Conservation (phyloP, 2,113 vertebrate genomes). For the Siniperca chuatsi region DNA sequence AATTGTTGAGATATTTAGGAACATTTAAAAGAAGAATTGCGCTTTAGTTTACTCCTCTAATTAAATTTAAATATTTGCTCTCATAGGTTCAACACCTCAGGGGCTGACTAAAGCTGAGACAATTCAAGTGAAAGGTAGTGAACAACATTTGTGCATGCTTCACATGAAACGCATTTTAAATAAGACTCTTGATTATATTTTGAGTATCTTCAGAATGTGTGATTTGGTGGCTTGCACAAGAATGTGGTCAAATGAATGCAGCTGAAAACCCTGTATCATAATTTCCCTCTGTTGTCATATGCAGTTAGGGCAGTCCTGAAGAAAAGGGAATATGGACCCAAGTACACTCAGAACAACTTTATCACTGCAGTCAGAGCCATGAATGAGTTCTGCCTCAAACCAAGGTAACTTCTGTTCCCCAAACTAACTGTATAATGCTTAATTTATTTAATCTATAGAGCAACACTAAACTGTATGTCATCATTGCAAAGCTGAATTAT, state of each 20-base stretch:
- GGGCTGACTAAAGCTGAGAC: slow-evolving; percentile 74
- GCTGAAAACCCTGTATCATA: not conserved
- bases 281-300: slow-evolving; percentile 5
- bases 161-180: not conserved
- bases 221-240: not conserved
- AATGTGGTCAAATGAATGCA: not conserved
- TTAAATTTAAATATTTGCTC: not conserved
- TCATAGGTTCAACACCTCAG: slow-evolving; percentile 43
- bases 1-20: not conserved
- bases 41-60: not conserved
- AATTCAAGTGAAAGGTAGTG: slow-evolving; percentile 87
- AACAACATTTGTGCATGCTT: not conserved
- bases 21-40: not conserved
- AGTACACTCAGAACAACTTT: slow-evolving; percentile 98
- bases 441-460: not conserved
- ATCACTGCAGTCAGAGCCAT: slow-evolving; percentile 98
- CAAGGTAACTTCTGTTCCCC: slow-evolving; percentile 85
- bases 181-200: not conserved
- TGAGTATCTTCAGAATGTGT: not conserved
- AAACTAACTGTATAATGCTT: not conserved
- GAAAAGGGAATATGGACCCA: slow-evolving; percentile 96
- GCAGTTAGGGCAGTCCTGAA: slow-evolving; percentile 97
- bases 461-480: not conserved
- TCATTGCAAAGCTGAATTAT: not conserved
- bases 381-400: slow-evolving; percentile 99